These are phyloP conservation scores for Neodontobutis hainanensis DNA, from an alignment of 2,113 vertebrate genomes.

Conservation along the genomic window DNA sequence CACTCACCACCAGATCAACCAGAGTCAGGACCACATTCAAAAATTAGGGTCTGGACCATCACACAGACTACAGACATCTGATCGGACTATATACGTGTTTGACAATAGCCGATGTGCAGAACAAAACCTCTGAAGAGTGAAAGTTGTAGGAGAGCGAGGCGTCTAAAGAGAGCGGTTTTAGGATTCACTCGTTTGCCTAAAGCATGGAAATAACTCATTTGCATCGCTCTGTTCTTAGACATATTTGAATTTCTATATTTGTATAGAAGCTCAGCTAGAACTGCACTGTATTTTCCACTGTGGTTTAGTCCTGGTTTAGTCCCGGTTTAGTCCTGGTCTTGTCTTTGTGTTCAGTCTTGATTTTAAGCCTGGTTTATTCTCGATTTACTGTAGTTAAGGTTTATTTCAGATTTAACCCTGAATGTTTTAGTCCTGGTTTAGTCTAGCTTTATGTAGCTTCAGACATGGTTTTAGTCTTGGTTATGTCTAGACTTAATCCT, in stretches of 20 bases:
- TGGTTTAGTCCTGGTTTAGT: not conserved
- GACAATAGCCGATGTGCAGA: too few relatives aligned
- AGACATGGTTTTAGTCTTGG: too few relatives aligned
- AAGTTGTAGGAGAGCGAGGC: not conserved
- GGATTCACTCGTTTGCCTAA: not conserved
- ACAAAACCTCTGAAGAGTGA: too few relatives aligned
- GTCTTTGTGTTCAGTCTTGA: not conserved
- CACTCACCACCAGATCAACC: too few relatives aligned
- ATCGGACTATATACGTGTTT: too few relatives aligned
- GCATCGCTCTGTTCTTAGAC: not conserved
- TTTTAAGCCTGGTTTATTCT: not conserved
- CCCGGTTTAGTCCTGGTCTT: not conserved
- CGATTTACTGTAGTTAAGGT: too few relatives aligned
- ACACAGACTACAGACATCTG: too few relatives aligned
- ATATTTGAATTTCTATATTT: not conserved
- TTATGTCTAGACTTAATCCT: too few relatives aligned
- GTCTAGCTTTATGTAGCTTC: too few relatives aligned
- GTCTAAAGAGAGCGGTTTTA: not conserved
- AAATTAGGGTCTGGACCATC: too few relatives aligned
- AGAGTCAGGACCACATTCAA: too few relatives aligned
- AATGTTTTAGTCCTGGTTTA: not conserved
- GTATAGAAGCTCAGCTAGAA: not conserved
- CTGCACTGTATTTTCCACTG: not conserved
- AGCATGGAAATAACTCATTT: not conserved
- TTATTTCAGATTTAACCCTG: too few relatives aligned